These are phyloP conservation scores for Styela clava DNA, from an alignment of 23 tunicate species.

Conservation along the genomic window DNA sequence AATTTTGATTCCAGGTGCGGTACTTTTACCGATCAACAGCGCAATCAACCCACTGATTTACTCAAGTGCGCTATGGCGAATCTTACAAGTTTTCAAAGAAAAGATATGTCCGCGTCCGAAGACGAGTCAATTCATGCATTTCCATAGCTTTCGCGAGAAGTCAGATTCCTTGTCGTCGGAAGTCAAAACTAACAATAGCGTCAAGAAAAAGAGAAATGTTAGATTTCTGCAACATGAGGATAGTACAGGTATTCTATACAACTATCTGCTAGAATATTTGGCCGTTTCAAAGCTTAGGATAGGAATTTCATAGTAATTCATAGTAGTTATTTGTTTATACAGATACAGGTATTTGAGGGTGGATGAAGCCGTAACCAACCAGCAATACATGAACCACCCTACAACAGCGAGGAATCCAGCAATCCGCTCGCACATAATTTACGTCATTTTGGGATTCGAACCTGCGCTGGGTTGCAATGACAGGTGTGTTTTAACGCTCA, in stretches of 20 bases:
- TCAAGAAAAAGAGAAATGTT: background rate
- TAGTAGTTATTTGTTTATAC: too few species aligned
- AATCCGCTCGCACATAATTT: too few species aligned
- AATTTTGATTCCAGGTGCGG: constrained; percentile 18
- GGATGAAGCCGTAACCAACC: too few species aligned
- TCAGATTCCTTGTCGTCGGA: background rate
- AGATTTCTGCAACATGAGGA: background rate
- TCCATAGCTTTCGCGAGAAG: constrained; percentile 27
- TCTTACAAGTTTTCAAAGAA: background rate
- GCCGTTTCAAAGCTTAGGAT: too few species aligned
- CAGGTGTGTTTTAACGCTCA: too few species aligned
- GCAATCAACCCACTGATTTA: constrained; percentile 48
- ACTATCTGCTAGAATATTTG: too few species aligned
- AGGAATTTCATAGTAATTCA: too few species aligned
- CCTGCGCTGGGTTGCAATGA: too few species aligned
- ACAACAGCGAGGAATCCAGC: too few species aligned
- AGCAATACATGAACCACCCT: too few species aligned
- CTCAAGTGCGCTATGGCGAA: constrained; percentile 26
- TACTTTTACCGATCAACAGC: constrained; percentile 53
- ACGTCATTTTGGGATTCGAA: too few species aligned
- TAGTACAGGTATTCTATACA: background rate
- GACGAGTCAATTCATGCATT: constrained; percentile 49
- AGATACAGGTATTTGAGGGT: too few species aligned
- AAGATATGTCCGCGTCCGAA: constrained; percentile 30
- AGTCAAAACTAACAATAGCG: background rate